Conservation (phyloP, 2,888 invertebrate species). For the Drosophila hawaiiensis region DNA sequence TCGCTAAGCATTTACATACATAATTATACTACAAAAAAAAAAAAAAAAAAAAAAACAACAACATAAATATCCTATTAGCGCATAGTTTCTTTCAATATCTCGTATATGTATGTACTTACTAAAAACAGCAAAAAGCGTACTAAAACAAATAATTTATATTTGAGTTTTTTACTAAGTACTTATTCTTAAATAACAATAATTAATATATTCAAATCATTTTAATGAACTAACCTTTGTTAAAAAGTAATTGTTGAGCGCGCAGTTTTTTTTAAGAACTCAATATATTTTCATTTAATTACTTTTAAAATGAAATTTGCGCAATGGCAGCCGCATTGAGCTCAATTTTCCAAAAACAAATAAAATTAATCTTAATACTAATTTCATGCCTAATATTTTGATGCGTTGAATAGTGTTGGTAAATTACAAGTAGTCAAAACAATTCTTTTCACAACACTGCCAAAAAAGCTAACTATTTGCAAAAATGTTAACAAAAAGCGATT, state of each 20-base stretch:
- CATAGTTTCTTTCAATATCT: conserved; percentile 77
- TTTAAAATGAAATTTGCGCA: conserved; percentile 57
- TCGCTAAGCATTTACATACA: conserved; percentile 80
- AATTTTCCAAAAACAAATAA: conserved; percentile 27
- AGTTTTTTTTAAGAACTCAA: conserved; percentile 40
- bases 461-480: conserved; percentile 32
- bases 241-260: conserved; percentile 61
- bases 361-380: conserved; percentile 33
- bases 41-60: conserved; percentile 25
- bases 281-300: conserved; percentile 57
- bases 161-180: conserved; percentile 46
- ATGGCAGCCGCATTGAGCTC: conserved; percentile 67
- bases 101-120: conserved; percentile 64
- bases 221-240: conserved; percentile 56
- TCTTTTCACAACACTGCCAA: conserved; percentile 42
- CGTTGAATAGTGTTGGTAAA: conserved; percentile 76
- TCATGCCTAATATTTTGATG: conserved; percentile 53
- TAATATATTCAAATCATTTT: conserved; percentile 33
- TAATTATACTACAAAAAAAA: conserved; percentile 42
- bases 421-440: conserved; percentile 42
- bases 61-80: conserved; percentile 71
- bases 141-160: conserved; percentile 49
- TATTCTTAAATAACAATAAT: conserved; percentile 32
- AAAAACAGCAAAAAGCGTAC: conserved; percentile 36
- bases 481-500: conserved; percentile 23